These are phyloP conservation scores for Drosophila sproati DNA, from an alignment of 1,140 invertebrate species.

Conservation along the genomic window DNA sequence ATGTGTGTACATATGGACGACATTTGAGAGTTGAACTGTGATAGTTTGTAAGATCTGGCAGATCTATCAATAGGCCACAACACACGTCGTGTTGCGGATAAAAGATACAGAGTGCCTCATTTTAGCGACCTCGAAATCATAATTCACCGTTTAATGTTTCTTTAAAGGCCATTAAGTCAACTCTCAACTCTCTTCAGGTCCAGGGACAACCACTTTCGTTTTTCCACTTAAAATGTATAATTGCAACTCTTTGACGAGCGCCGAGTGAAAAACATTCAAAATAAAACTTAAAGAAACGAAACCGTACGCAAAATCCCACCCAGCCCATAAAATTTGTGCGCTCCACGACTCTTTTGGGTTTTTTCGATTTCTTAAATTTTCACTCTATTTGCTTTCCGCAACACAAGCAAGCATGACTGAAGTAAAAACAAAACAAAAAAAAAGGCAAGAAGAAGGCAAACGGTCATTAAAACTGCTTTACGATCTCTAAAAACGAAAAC, in stretches of 20 bases:
- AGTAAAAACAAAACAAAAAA: neutral
- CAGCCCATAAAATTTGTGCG: slow-evolving; percentile 4
- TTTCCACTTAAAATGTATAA: slow-evolving; percentile 77
- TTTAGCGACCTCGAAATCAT: slow-evolving; percentile 74
- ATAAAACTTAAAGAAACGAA: neutral
- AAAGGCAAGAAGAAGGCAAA: slow-evolving; percentile 17
- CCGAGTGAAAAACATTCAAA: slow-evolving; percentile 12
- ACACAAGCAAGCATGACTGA: slow-evolving; percentile 19
- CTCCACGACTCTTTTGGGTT: neutral
- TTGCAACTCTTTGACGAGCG: slow-evolving; percentile 77
- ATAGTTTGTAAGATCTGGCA: slow-evolving; percentile 27
- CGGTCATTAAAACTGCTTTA: slow-evolving; percentile 74
- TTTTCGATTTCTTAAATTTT: slow-evolving; percentile 71
- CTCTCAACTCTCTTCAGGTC: slow-evolving; percentile 39
- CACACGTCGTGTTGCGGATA: slow-evolving; percentile 47
- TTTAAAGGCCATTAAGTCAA: slow-evolving; percentile 77
- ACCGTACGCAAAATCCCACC: slow-evolving; percentile 5
- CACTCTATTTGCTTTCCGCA: slow-evolving; percentile 71
- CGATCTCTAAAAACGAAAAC: slow-evolving; percentile 77
- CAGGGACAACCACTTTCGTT: slow-evolving; percentile 59
- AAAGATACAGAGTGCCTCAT: slow-evolving; percentile 34
- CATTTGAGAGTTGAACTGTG: slow-evolving; percentile 14
- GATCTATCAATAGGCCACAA: slow-evolving; percentile 23
- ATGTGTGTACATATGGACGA: slow-evolving; percentile 5
- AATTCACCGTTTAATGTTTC: slow-evolving; percentile 68